Evolutionary conservation across 2,888 invertebrate species (phyloP).

Genomic region (Phaonia tiefii): DNA sequence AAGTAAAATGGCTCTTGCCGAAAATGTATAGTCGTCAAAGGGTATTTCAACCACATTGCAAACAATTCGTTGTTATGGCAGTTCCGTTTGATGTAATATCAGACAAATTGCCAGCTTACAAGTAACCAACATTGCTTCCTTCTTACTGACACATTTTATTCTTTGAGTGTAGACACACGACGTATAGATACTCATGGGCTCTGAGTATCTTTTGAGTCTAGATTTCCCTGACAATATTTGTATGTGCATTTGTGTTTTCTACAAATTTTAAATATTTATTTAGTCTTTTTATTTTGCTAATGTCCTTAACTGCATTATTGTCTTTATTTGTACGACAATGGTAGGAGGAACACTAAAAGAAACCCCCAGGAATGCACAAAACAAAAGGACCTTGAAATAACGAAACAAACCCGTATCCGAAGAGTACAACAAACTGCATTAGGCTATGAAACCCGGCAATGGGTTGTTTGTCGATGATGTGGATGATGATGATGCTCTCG

Average conservation of each 20-base stretch:
- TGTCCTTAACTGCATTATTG: conserved; percentile 56
- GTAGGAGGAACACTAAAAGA: conserved; percentile 15
- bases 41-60: too few relatives aligned
- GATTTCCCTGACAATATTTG: neutral
- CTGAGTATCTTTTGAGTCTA: neutral
- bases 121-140: neutral
- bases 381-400: conserved; percentile 60
- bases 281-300: conserved; percentile 31
- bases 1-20: too few relatives aligned
- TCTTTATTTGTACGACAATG: conserved; percentile 42
- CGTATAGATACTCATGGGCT: neutral
- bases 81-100: too few relatives aligned
- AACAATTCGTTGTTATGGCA: neutral
- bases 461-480: neutral
- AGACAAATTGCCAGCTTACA: neutral
- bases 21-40: too few relatives aligned
- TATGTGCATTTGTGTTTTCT: neutral
- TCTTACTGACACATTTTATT: neutral
- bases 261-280: conserved; percentile 33
- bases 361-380: conserved; percentile 24
- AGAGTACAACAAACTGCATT: too few relatives aligned
- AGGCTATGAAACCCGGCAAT: too few relatives aligned
- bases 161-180: too few relatives aligned
- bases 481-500: neutral
- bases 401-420: conserved; percentile 22